These are phyloP conservation scores for Natrix natrix DNA, from an alignment of 2,797 vertebrate genomes.

Conservation along the genomic window DNA sequence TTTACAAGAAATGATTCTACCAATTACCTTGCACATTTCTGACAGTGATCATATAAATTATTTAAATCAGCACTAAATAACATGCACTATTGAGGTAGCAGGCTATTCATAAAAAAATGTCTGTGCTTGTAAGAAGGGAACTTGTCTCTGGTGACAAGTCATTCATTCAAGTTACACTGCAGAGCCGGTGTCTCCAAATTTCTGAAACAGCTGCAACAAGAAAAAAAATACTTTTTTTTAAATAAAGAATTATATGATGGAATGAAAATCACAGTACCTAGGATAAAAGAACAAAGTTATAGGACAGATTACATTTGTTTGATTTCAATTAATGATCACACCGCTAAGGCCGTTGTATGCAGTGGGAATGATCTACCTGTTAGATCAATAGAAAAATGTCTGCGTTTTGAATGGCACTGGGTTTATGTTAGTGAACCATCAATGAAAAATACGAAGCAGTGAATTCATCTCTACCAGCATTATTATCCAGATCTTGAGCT, in stretches of 20 bases:
- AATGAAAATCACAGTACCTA: fast-evolving
- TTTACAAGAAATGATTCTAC: background rate
- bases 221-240: background rate
- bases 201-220: conserved; percentile 73
- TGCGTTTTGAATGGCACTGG: background rate
- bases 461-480: background rate
- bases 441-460: background rate
- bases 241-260: background rate
- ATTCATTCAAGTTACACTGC: conserved; percentile 72
- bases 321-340: background rate
- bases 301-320: background rate
- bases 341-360: too few relatives aligned
- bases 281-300: background rate
- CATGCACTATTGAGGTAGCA: background rate
- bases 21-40: background rate
- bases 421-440: background rate
- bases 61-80: background rate
- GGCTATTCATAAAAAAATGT: background rate
- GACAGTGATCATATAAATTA: background rate
- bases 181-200: conserved; percentile 72
- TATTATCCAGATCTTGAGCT: background rate
- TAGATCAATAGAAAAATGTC: background rate
- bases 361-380: background rate
- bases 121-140: conserved; percentile 9
- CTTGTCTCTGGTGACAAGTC: fast-evolving